Base-by-base conservation (phyloP, 2,888 invertebrate species). In the Euspilapteryx auroguttella region DNA sequence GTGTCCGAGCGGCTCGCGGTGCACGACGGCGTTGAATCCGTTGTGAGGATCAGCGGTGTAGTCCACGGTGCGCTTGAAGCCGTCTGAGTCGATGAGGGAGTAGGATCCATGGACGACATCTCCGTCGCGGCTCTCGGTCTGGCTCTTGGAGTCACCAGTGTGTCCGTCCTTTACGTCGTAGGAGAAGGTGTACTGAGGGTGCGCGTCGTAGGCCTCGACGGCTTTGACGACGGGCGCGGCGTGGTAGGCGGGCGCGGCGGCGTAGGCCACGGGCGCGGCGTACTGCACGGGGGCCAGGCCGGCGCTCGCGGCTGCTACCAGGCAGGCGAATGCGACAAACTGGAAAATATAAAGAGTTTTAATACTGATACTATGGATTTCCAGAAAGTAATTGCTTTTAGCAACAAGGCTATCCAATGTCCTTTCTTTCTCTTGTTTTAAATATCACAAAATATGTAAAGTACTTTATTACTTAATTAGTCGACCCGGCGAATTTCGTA, bases 21-120 rank as follows among this genome's bases (percentile, higher is more conserved):
- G 68, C 1, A 79, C 78, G 24, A 78, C 61, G 25, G 78, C 79
- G 55, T 78, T 78, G 59, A 79, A 78, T 8, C 78, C 78, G 33
- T 49, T 55, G 34, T 63, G 46, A 3, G 65, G 59, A 27, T 76
- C 77, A 11, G 47, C 38, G 14, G 40, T 38, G 27, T 34, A 79
- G 51, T 79, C 78, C 2, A 79, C 79, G 14, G 62, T 71, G 35
- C 79, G 64, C 34, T 62, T 58, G 27, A 66, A 68, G 40, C 79
- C 79, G 39, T 79, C 79, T 25, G 79, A 49, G 29, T 79, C 79
- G 32, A 59, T 44, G 27, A 79, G 55, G 25, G 77, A 75, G 50
- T 77, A 78, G 35, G 69, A 64, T 11, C 77, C 76, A 25, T 63
- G 62, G 8, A 78, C 77, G 28, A 52, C 58, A 45, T 69, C 62